These are phyloP conservation scores for Vespertilio murinus DNA, from an alignment of 2,797 vertebrate genomes.

Conservation along the genomic window DNA sequence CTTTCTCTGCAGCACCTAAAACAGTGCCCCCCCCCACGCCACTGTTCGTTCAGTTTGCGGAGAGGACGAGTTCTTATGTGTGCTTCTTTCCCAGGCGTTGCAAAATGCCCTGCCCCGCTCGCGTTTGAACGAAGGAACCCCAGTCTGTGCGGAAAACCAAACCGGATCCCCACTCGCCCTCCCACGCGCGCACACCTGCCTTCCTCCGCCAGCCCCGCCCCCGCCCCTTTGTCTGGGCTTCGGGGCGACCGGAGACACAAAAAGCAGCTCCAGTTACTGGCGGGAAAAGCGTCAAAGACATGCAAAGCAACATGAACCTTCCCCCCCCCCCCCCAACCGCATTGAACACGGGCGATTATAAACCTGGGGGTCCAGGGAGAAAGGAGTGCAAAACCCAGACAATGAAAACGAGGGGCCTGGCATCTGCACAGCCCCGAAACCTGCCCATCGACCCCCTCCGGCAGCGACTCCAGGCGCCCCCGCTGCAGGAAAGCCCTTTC, in stretches of 20 bases:
- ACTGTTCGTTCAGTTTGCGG: neutral
- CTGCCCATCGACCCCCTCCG: neutral
- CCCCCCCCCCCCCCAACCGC: neutral
- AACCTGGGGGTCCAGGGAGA: constrained; percentile 38
- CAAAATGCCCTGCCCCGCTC: neutral
- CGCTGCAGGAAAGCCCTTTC: neutral
- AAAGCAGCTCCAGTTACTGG: neutral
- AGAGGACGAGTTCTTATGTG: neutral
- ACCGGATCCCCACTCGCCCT: neutral
- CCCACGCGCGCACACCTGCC: constrained; percentile 12
- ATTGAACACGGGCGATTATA: constrained; percentile 23
- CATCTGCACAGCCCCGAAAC: neutral
- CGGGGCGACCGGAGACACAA: constrained; percentile 30
- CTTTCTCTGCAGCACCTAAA: neutral
- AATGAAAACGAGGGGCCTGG: constrained; percentile 11
- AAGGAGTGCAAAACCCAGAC: constrained; percentile 54
- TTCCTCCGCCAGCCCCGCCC: neutral
- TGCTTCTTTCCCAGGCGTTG: neutral
- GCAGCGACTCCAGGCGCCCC: neutral
- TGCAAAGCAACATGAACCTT: constrained; percentile 41
- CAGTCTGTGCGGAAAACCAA: neutral
- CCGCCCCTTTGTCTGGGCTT: constrained; percentile 61
- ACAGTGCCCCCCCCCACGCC: neutral
- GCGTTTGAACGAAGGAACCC: neutral
- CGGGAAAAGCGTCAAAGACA: constrained; percentile 10